A percentile compares a stretch with the other conserved stretches of the same genome.
phyloP scores from a whole-genome alignment of 2,113 vertebrate genomes.

The Saimiri boliviensis region DNA sequence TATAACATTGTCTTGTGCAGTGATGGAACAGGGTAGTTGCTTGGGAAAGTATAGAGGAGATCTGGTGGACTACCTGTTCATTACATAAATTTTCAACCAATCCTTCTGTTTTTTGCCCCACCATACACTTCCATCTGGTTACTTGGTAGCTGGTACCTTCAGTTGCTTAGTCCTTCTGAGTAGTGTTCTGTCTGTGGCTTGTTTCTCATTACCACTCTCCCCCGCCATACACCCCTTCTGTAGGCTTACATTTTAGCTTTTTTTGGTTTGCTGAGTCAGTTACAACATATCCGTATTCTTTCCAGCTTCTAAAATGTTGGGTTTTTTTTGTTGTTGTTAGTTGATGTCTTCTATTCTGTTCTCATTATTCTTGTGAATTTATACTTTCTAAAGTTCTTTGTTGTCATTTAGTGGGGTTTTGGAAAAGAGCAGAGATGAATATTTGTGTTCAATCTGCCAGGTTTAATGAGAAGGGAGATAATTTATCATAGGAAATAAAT shows the following conservation, averaged over 20 bases:
- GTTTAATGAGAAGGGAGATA: constrained; percentile 35
- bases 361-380: constrained; percentile 14
- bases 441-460: constrained; percentile 35
- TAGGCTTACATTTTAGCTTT: not conserved
- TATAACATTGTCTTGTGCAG: not conserved
- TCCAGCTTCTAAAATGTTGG: not conserved
- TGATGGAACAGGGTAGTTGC: not conserved
- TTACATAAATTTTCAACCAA: not conserved
- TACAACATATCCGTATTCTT: not conserved
- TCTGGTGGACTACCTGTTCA: not conserved
- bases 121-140: not conserved
- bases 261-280: not conserved
- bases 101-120: not conserved
- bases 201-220: not conserved
- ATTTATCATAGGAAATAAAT: constrained; percentile 51
- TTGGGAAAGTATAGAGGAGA: not conserved
- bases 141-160: not conserved
- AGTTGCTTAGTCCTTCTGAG: not conserved
- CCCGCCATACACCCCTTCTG: not conserved
- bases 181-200: not conserved
- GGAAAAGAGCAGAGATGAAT: constrained; percentile 5
- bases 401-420: constrained; percentile 34
- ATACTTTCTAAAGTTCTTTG: constrained; percentile 29
- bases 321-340: not conserved
- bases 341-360: not conserved